Conservation (phyloP, 2,113 vertebrate species). For the Gavialis gangeticus region DNA sequence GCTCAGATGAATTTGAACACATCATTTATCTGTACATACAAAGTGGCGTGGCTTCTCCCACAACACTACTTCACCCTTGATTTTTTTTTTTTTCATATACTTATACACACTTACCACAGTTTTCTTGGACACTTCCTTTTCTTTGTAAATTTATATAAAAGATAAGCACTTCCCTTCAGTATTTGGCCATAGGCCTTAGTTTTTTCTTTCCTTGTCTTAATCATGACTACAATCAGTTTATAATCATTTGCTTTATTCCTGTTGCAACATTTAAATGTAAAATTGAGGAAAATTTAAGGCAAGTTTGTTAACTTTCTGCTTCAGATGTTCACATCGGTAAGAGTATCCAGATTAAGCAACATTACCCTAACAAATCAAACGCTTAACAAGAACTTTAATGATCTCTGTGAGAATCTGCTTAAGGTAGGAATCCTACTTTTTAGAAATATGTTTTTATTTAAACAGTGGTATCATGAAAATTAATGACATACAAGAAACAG, state of each 20-base stretch:
- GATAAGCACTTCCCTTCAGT: not conserved
- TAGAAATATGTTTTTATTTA: not conserved
- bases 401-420: constrained; percentile 96
- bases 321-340: constrained; percentile 98
- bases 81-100: not conserved
- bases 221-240: not conserved
- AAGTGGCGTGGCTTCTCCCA: too few relatives aligned
- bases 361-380: constrained; percentile 93
- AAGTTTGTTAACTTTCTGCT: constrained; percentile 23
- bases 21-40: too few relatives aligned
- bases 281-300: not conserved
- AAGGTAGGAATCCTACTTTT: constrained; percentile 84
- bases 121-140: not conserved
- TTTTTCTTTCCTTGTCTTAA: not conserved
- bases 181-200: not conserved
- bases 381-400: constrained; percentile 97
- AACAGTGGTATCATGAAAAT: not conserved
- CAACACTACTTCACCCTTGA: not conserved
- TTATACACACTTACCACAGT: not conserved
- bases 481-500: too few relatives aligned
- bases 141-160: not conserved
- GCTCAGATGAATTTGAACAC: not conserved
- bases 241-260: not conserved
- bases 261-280: not conserved
- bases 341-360: constrained; percentile 92